Evolutionary conservation across 2,797 vertebrate genomes (phyloP), one percentile per base, ranked within the genome.

Genomic region (Arrhamphus sclerolepis): DNA sequence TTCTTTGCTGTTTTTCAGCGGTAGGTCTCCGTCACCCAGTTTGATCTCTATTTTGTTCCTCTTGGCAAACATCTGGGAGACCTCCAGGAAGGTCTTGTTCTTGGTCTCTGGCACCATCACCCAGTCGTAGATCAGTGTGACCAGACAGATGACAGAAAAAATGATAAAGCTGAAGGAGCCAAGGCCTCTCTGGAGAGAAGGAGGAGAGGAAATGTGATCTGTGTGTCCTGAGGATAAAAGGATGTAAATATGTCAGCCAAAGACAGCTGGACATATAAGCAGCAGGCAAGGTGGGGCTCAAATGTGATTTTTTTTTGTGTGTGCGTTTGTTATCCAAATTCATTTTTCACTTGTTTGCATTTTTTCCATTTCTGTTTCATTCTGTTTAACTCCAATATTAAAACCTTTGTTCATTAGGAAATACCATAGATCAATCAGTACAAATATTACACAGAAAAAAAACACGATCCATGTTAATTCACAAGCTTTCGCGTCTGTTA

Each of bases 71-170:
- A 95, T 92, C 80, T 86, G 93, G 77, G 94, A 94, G 86, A 97
- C 93, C 84, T 98, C 96, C 72, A 97, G 78, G 78, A 98, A 97
- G 0, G 95, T 96, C 84, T 94, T 96, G 56, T 82, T 92, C 87
- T 99, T 98, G 6, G 97, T 99, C 81, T 99, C 97, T 0, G 96
- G 97, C 54, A 98, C 86, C 10, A 96, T 18, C 8, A 96, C 2
- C 89, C 91, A 96, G 83, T 93, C 91, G 87, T 96, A 99, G 64
- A 94, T 1, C 26, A 95, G 52, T 0, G 94, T 94, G 58, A 77
- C 56, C 0, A 98, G 66, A 62, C 97, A 99, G 77, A 99, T 68
- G n/a, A 75, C 56, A 0, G 88, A 88, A 49, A 99, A 98, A 56
- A 98, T 72, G 55, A 98, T 90, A 78, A 98, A 99, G 81, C 94